phyloP scores from a whole-genome alignment of 2,113 vertebrate genomes.

The Aphyosemion australe region DNA sequence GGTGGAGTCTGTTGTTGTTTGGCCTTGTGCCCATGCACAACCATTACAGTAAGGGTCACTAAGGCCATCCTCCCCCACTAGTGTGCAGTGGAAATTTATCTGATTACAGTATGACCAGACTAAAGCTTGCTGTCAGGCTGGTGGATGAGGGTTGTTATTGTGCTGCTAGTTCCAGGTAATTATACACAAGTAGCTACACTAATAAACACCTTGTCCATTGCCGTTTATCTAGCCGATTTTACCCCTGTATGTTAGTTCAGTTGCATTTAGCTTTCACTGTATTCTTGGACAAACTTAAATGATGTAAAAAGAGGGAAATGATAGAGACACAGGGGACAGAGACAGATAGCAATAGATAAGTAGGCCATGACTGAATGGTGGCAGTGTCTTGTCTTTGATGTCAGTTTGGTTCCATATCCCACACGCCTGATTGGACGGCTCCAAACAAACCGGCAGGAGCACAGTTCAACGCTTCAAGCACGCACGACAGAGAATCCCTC shows the following conservation, averaged over 20 bases:
- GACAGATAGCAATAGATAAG: conserved; percentile 41
- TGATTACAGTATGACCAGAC: conserved; percentile 33
- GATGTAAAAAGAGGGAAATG: conserved; percentile 1
- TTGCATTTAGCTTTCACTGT: conserved; percentile 6
- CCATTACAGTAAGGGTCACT: conserved; percentile 37
- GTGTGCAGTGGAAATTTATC: conserved; percentile 19
- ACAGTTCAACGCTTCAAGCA: conserved; percentile 52
- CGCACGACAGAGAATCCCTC: conserved; percentile 45
- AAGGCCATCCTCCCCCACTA: conserved; percentile 34
- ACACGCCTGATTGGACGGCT: conserved; percentile 62
- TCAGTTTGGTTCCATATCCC: conserved; percentile 58
- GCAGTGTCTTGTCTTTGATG: conserved; percentile 74
- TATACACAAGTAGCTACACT: conserved; percentile 14
- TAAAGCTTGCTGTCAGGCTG: conserved; percentile 15
- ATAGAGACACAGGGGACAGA: conserved; percentile 9
- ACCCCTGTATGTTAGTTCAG: conserved; percentile 1
- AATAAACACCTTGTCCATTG: conserved; percentile 1
- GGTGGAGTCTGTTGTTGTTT: conserved; percentile 24
- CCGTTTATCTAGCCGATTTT: not conserved
- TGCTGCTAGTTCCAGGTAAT: conserved; percentile 13
- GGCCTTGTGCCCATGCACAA: conserved; percentile 19
- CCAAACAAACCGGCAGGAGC: conserved; percentile 60
- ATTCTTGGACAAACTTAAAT: conserved; percentile 1
- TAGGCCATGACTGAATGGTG: conserved; percentile 75
- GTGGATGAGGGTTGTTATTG: conserved; percentile 6